Conservation (phyloP, 2,113 vertebrate genomes). For the Oreochromis tanganicae region DNA sequence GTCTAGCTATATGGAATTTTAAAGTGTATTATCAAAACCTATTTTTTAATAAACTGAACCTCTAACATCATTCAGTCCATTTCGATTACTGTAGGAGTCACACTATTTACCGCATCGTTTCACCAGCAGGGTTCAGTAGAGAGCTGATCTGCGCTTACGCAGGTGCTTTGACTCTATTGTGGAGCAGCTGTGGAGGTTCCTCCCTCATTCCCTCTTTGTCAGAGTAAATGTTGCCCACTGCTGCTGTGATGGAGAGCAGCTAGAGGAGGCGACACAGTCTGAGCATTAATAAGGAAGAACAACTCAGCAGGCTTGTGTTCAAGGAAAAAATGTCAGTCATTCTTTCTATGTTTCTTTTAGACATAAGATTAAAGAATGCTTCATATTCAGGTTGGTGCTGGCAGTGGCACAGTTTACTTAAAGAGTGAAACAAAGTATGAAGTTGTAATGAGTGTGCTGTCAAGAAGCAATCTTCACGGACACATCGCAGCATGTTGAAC, state of each 20-base stretch:
- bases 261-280: conserved; percentile 5
- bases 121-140: conserved; percentile 39
- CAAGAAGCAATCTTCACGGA: not conserved
- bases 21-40: not conserved
- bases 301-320: not conserved
- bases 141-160: not conserved
- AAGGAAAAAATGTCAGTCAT: not conserved
- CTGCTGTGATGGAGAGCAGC: conserved; percentile 36
- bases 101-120: not conserved
- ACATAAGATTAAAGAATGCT: not conserved
- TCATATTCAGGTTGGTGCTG: not conserved
- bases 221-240: not conserved
- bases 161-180: not conserved
- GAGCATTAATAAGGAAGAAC: not conserved
- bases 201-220: not conserved
- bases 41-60: not conserved
- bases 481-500: conserved; percentile 20
- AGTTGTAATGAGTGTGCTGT: not conserved
- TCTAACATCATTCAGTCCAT: not conserved
- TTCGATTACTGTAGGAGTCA: not conserved
- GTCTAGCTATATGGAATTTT: not conserved
- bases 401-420: not conserved
- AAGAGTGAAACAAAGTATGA: not conserved
- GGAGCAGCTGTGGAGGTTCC: not conserved
- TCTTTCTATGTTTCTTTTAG: not conserved